Base-by-base conservation (phyloP, 2,113 vertebrate species). In the Oryzias woworae region DNA sequence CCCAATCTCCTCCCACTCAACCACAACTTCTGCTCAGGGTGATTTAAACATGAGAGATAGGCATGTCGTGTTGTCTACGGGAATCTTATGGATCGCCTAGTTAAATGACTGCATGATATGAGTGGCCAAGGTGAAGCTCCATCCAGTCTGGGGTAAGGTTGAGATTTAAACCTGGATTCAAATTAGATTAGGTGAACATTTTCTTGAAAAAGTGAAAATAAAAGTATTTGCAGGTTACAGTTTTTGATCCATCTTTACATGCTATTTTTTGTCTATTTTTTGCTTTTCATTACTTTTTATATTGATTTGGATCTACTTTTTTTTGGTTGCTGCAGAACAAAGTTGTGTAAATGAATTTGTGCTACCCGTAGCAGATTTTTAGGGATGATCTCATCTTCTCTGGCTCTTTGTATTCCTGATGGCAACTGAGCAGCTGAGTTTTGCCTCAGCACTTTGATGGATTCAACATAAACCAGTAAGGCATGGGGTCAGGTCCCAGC, bases 11-110 rank as follows among this genome's bases (percentile, higher is more conserved):
- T 77, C 87, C 93, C 92, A 92, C 77, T 83, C 93, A 81, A 90
- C 93, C 91, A 89, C 91, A 90, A 88, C 91, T 90, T 87, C 87
- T 90, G 76, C 90, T 91, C 75, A 1, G 81, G 88, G 73, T 91
- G 74, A 53, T 79, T 53, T 69, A 57, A 85, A 77, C 79, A 80
- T 62, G 66, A 78, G 69, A 75, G 81, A 58, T 78, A 71, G 60
- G 51, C 13, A 24, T 75, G 63, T 18, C 64, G 62, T 68, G 69
- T 68, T 66, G 49, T 75, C 18, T 53, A 56, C 50, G 17, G 79
- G 55, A 72, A 78, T 62, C 70, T 53, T 84, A 78, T 82, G 71
- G 80, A 84, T 69, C 31, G 64, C 64, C 46, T 17, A 69, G 63
- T 72, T 84, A 52, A 62, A 41, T 69, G 73, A 73, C 58, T 77